A percentile compares a stretch with the other conserved stretches of the same genome.
Evolutionary conservation across 2,888 invertebrate species (phyloP).

Genomic region (Amaurobius ferox): DNA sequence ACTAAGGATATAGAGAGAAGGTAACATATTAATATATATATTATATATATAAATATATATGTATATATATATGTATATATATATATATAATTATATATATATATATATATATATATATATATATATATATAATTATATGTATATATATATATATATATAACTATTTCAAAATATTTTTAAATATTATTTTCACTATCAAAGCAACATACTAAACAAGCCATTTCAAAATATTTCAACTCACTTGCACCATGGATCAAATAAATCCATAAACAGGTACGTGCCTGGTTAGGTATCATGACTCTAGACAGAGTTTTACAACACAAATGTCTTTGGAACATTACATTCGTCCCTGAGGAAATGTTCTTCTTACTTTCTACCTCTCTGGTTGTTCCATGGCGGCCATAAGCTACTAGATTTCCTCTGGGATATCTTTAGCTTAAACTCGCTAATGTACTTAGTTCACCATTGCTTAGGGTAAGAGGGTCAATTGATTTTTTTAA

Average conservation of each 20-base stretch:
- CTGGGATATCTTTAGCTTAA: not conserved
- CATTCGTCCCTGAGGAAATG: not conserved
- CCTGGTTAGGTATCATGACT: not conserved
- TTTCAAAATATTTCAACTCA: not conserved
- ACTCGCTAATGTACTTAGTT: constrained; percentile 11
- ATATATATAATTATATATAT: no score
- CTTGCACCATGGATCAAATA: not conserved
- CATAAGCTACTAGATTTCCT: not conserved
- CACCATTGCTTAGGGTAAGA: constrained; percentile 1
- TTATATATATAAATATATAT: no score
- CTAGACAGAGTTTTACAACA: not conserved
- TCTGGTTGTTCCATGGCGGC: not conserved
- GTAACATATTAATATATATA: no score
- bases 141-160: no score
- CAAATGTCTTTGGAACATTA: not conserved
- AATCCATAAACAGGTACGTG: not conserved
- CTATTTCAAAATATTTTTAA: no score
- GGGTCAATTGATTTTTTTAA: constrained; percentile 9
- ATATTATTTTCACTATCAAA: no score
- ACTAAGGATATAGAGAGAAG: no score
- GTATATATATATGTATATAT: no score
- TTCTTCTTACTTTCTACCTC: not conserved
- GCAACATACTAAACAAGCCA: no score
- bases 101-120: no score
- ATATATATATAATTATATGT: no score